Evolutionary conservation across 2,888 invertebrate species (phyloP), one percentile per base, ranked within the genome.

Genomic region (Erebia epiphron): DNA sequence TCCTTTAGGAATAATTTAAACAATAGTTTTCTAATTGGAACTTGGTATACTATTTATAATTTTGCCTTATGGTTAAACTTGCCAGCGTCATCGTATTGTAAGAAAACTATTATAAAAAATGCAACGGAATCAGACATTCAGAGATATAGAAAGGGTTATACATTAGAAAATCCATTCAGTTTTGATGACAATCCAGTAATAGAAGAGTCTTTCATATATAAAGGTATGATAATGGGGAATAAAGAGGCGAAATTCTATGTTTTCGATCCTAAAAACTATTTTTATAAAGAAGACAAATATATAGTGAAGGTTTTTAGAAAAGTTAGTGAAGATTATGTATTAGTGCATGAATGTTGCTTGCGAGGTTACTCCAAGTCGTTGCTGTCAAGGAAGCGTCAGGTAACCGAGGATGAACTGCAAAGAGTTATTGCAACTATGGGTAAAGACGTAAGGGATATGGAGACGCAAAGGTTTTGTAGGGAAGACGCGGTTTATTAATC

Each of bases 11-110:
- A 26, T 52, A n/a, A 11, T 11, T 46, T 67, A n/a, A 26, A 60
- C 57, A 67, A 67, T n/a, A 58, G 46, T 50, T 67, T 67, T 60
- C 50, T 67, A 16, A 50, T 67, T 13, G 67, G 67, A 52, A 67
- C 67, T 1, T 67, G 67, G 67, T 67, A 60, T 13, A 21, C 9
- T 8, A n/a, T 67, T 26, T 67, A n/a, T 16, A 21, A 60, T 35
- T 67, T 26, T 13, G 54, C 67, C 9, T 11, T 11, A n/a, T 49
- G 49, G 26, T 21, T 67, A 16, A 58, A 67, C 26, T 7, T 67
- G 43, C 57, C 58, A 3, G 49, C 57, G 10, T 57, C 67, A 46
- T 21, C 14, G 3, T 26, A 67, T 7, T 58, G 67, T 10, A 13
- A n/a, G 10, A 49, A 56, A 21, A 49, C 57, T n/a, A 46, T 58